Conservation (phyloP, 2,113 vertebrate species). For the Antigone vipio region DNA sequence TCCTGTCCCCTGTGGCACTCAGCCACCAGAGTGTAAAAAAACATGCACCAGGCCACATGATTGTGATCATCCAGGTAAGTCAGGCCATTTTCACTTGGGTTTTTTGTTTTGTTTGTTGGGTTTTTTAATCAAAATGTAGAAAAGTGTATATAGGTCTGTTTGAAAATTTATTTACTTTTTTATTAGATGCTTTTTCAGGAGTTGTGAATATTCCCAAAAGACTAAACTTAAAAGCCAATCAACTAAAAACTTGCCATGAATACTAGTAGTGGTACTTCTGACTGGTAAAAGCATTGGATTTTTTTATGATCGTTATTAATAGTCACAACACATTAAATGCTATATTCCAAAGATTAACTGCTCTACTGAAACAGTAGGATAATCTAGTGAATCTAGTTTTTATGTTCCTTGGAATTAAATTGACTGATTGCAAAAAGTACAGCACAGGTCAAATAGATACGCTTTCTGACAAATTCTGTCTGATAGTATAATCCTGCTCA, state of each 20-base stretch:
- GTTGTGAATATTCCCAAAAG: not conserved
- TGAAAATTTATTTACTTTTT: not conserved
- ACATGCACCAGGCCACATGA: slow-evolving; percentile 88
- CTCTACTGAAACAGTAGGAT: not conserved
- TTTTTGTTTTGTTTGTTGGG: not conserved
- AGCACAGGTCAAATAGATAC: not conserved
- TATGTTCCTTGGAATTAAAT: not conserved
- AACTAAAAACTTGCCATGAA: not conserved
- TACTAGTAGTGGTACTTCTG: not conserved
- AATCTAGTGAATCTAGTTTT: not conserved
- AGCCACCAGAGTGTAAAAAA: slow-evolving; percentile 93
- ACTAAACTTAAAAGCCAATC: not conserved
- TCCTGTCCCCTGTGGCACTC: slow-evolving; percentile 93
- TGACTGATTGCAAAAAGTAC: not conserved
- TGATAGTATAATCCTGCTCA: not conserved
- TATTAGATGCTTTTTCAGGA: not conserved
- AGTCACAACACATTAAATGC: not conserved
- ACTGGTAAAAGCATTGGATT: not conserved
- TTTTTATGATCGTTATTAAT: not conserved
- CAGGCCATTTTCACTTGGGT: not conserved
- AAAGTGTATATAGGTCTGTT: not conserved
- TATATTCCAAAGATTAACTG: not conserved
- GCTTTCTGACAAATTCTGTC: not conserved
- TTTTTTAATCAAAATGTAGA: not conserved
- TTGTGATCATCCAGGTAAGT: slow-evolving; percentile 92